Evolutionary conservation across 2,113 vertebrate genomes (phyloP).

Genomic region (Laticauda colubrina): DNA sequence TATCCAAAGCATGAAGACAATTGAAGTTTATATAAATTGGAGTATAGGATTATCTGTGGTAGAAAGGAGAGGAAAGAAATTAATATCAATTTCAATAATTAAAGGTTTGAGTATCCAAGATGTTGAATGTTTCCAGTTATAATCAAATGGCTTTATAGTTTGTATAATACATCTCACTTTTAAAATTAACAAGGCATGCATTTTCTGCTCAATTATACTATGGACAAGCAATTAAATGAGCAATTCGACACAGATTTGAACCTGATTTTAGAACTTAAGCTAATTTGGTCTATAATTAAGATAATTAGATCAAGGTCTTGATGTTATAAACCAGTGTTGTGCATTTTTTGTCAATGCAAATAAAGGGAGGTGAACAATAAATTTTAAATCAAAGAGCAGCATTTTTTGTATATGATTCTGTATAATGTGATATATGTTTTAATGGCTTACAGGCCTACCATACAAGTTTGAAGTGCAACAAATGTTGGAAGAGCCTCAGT

Average conservation of each 20-base stretch:
- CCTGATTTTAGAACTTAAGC: not conserved
- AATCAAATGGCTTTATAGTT: not conserved
- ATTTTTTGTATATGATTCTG: not conserved
- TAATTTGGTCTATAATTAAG: not conserved
- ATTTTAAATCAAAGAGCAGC: not conserved
- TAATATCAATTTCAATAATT: not conserved
- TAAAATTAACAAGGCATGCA: not conserved
- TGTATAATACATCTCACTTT: not conserved
- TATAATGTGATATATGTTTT: conserved; percentile 3
- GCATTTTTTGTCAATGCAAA: not conserved
- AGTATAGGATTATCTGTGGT: not conserved
- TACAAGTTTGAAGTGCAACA: conserved; percentile 89
- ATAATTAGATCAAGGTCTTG: not conserved
- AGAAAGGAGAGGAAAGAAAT: not conserved
- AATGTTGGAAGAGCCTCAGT: conserved; percentile 83
- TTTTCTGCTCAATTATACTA: not conserved
- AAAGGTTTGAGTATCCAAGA: not conserved
- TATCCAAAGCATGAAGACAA: not conserved
- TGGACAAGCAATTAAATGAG: not conserved
- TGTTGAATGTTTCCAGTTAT: not conserved
- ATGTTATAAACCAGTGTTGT: not conserved
- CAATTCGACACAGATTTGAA: not conserved
- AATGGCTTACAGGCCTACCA: conserved; percentile 80
- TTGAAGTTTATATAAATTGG: not conserved
- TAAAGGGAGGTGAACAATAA: not conserved